phyloP scores from a whole-genome alignment of 2,113 vertebrate species.

The Phylloscopus trochilus region DNA sequence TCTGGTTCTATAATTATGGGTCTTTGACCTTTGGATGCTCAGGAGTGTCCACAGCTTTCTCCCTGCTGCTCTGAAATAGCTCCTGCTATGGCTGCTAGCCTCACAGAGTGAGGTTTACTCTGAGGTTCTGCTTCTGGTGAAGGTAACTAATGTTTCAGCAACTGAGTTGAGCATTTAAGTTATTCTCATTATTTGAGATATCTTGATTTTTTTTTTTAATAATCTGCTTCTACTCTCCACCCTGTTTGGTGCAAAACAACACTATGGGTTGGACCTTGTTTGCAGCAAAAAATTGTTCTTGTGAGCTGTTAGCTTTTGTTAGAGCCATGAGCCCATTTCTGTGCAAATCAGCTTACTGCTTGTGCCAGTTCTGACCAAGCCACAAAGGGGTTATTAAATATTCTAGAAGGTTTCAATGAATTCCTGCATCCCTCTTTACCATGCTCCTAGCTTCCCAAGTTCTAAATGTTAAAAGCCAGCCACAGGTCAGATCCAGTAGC shows the following conservation, averaged over 20 bases:
- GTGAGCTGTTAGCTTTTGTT: conserved; percentile 33
- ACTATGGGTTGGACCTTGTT: background rate
- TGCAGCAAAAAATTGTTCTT: conserved; percentile 24
- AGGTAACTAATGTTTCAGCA: background rate
- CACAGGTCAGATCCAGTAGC: background rate
- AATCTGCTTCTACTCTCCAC: background rate
- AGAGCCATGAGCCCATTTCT: conserved; percentile 41
- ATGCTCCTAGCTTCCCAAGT: background rate
- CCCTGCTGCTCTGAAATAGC: background rate
- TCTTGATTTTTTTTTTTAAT: background rate
- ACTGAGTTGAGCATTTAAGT: background rate
- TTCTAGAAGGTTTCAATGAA: conserved; percentile 1
- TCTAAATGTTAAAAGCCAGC: background rate
- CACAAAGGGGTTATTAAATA: conserved; percentile 23
- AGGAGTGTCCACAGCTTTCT: background rate
- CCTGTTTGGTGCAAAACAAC: background rate
- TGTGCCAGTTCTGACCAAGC: conserved; percentile 46
- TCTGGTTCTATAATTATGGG: background rate
- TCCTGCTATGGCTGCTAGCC: background rate
- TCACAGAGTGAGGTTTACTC: background rate
- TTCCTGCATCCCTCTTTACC: background rate
- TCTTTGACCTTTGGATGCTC: background rate
- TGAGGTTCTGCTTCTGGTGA: background rate
- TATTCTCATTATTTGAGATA: background rate
- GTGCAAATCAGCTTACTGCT: conserved; percentile 57